phyloP scores from a whole-genome alignment of 2,797 vertebrate species.

The Parauchenoglanis ngamensis region DNA sequence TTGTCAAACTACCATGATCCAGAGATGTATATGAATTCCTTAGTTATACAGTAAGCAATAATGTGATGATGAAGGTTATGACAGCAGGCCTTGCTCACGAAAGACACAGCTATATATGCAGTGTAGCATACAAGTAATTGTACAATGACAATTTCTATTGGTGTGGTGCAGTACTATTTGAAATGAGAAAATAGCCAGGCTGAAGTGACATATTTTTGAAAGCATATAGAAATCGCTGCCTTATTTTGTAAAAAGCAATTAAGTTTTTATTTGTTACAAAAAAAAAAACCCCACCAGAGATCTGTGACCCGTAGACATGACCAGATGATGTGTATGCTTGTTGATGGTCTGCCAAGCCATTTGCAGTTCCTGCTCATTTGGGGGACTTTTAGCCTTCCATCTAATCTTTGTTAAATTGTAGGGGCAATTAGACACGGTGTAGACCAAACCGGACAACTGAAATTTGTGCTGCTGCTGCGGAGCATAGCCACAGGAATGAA shows the following conservation, averaged over 20 bases:
- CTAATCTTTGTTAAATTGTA: slow-evolving; percentile 13
- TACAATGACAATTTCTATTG: neutral
- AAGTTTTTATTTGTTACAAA: neutral
- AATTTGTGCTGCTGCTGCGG: slow-evolving; percentile 1
- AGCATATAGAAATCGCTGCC: no score
- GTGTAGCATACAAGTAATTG: neutral
- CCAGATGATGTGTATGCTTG: neutral
- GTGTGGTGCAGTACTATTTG: no score
- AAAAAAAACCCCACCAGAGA: neutral
- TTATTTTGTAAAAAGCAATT: neutral
- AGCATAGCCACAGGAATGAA: neutral
- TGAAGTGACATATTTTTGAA: neutral
- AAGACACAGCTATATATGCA: neutral
- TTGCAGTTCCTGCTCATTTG: slow-evolving; percentile 9
- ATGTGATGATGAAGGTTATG: no score
- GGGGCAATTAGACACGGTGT: slow-evolving; percentile 21
- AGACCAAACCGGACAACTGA: slow-evolving; percentile 7
- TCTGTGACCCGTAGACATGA: neutral
- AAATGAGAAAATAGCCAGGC: neutral
- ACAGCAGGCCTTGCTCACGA: neutral
- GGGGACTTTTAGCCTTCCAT: neutral
- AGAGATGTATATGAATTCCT: neutral
- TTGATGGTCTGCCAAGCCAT: neutral
- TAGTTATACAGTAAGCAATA: neutral
- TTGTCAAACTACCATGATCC: neutral